Percentiles rank a stretch among this genome's conserved stretches.
Conservation (phyloP, 2,797 vertebrate species). For the Poeciliopsis gracilis region DNA sequence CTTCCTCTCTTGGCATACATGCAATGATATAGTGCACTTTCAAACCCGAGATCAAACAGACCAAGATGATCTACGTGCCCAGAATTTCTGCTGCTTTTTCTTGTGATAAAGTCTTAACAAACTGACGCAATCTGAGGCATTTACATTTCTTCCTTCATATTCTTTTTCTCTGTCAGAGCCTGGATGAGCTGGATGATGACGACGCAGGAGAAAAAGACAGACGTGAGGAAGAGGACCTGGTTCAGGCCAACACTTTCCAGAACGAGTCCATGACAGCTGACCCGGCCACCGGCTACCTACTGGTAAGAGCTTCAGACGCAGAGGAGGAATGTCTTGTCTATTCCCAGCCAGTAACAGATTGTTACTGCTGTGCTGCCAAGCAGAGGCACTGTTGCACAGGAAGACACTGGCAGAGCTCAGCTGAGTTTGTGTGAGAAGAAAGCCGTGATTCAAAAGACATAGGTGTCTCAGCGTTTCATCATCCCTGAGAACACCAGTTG, state of each 20-base stretch:
- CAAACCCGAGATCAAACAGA: neutral
- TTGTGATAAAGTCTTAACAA: neutral
- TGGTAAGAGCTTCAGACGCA: slow-evolving; percentile 76
- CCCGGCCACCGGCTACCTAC: slow-evolving; percentile 70
- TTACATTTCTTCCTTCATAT: neutral
- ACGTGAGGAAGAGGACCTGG: slow-evolving; percentile 88
- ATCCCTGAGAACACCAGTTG: slow-evolving; percentile 25
- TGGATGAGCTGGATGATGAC: slow-evolving; percentile 96
- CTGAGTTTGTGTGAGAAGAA: slow-evolving; percentile 29
- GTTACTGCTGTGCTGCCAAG: slow-evolving; percentile 53
- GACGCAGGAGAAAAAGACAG: slow-evolving; percentile 88
- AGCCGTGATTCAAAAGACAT: slow-evolving; percentile 34
- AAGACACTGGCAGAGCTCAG: slow-evolving; percentile 35
- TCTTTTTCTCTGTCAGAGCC: slow-evolving; percentile 81
- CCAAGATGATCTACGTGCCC: neutral
- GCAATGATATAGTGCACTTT: neutral
- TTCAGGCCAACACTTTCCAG: slow-evolving; percentile 93
- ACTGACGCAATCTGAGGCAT: neutral
- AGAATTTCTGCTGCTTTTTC: neutral
- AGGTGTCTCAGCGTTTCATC: slow-evolving; percentile 56
- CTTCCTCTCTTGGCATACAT: neutral
- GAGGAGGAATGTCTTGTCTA: neutral
- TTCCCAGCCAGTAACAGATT: slow-evolving; percentile 9
- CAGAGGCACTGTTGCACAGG: slow-evolving; percentile 75
- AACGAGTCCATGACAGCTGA: slow-evolving; percentile 89